These are phyloP conservation scores for Euplagia quadripunctaria DNA, from an alignment of 2,888 invertebrate species.

Conservation along the genomic window DNA sequence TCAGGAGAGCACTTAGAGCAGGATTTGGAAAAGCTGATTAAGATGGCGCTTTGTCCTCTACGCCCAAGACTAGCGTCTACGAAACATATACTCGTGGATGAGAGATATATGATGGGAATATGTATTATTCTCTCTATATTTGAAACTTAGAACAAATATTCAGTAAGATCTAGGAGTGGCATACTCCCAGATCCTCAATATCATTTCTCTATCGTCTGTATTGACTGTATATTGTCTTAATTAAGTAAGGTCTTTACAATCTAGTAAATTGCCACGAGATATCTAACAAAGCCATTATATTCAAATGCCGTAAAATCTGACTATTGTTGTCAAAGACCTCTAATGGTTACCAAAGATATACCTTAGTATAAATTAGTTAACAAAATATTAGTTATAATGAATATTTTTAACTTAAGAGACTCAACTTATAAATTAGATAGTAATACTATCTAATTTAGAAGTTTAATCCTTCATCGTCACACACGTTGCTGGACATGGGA, in stretches of 20 bases:
- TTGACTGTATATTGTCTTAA: conserved; percentile 33
- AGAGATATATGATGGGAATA: background rate
- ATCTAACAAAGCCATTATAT: background rate
- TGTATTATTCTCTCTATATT: background rate
- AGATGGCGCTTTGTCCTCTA: conserved; percentile 26
- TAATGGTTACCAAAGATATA: background rate
- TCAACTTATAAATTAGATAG: background rate
- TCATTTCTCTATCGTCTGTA: background rate
- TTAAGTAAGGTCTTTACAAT: background rate
- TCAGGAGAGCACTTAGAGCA: conserved; percentile 28
- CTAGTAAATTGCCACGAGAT: conserved; percentile 10
- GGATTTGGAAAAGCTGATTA: conserved; percentile 46
- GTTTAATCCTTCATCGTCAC: no score
- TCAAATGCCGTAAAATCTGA: background rate
- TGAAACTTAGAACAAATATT: background rate
- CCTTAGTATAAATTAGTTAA: background rate
- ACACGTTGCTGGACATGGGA: no score
- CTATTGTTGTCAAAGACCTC: background rate
- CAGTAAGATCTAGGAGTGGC: background rate
- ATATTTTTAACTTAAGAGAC: background rate
- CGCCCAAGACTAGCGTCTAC: conserved; percentile 24
- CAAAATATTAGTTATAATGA: background rate
- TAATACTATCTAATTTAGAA: no score
- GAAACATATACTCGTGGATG: background rate
- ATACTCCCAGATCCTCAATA: no score